phyloP scores from a whole-genome alignment of 2,113 vertebrate genomes.

The Vulpes ferrilata region DNA sequence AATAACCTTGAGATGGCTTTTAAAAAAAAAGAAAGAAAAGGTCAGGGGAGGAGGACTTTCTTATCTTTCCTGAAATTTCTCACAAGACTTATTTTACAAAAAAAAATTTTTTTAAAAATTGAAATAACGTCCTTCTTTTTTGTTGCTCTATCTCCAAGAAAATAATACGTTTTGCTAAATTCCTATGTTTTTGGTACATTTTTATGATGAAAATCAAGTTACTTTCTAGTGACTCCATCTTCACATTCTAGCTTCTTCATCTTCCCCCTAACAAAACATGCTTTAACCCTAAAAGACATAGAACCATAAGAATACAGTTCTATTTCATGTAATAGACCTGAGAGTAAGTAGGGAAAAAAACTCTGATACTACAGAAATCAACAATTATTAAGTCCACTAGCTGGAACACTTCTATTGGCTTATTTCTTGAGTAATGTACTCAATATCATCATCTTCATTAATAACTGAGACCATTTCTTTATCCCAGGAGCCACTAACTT shows the following conservation, averaged over 20 bases:
- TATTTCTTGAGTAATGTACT: background rate
- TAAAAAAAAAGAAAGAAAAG: background rate
- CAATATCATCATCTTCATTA: background rate
- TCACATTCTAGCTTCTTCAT: background rate
- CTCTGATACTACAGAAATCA: background rate
- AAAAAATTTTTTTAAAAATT: background rate
- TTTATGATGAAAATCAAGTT: slow-evolving; percentile 7
- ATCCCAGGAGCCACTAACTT: background rate
- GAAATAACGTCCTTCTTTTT: background rate
- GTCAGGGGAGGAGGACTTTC: background rate
- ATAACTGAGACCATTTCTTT: background rate
- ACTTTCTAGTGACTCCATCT: background rate
- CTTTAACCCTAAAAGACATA: background rate
- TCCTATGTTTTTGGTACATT: background rate
- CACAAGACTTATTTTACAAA: background rate
- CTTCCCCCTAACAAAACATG: background rate
- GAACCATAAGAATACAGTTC: slow-evolving; percentile 8
- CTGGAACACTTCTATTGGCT: background rate
- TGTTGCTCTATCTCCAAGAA: background rate
- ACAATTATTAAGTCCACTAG: background rate
- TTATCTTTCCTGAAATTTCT: slow-evolving; percentile 39
- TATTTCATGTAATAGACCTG: background rate
- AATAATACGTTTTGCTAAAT: background rate
- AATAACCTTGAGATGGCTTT: slow-evolving; percentile 5
- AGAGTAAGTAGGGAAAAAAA: background rate